Evolutionary conservation across 2,113 vertebrate genomes (phyloP).

Genomic region (Oryzias curvinotus): DNA sequence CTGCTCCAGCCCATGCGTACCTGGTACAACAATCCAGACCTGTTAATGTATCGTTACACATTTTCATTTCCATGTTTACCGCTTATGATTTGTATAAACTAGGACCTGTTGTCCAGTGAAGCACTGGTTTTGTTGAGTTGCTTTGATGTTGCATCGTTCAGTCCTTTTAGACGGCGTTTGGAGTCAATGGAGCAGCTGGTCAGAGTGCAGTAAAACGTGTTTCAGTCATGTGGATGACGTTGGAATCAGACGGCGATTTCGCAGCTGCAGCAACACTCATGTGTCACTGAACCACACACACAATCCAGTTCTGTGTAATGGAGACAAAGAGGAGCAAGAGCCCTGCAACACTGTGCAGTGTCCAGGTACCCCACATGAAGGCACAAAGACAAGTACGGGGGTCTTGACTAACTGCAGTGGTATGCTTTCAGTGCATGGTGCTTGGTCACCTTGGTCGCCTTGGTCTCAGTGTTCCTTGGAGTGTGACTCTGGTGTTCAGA

Average conservation of each 20-base stretch:
- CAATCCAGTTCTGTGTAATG: conserved; percentile 63
- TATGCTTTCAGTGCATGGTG: conserved; percentile 67
- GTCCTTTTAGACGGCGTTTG: conserved; percentile 61
- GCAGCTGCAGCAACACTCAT: conserved; percentile 72
- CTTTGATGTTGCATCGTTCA: conserved; percentile 19
- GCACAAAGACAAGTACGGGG: not conserved
- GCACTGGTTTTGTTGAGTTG: not conserved
- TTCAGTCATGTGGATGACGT: conserved; percentile 78
- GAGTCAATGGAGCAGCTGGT: conserved; percentile 83
- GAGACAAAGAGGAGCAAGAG: conserved; percentile 79
- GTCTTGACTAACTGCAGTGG: not conserved
- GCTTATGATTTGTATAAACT: not conserved
- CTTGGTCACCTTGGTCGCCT: conserved; percentile 80
- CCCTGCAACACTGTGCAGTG: conserved; percentile 80
- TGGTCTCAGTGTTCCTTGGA: conserved; percentile 82
- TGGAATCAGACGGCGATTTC: conserved; percentile 74
- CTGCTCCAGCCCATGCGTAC: conserved; percentile 74
- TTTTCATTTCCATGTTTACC: not conserved
- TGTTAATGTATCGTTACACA: not conserved
- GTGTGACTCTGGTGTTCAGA: conserved; percentile 84
- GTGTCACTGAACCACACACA: not conserved
- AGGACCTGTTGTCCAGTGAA: not conserved
- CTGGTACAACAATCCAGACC: conserved; percentile 62
- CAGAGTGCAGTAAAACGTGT: conserved; percentile 85
- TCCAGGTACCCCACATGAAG: conserved; percentile 67